phyloP scores from a whole-genome alignment of 2,113 vertebrate species.

The Ammospiza caudacuta region DNA sequence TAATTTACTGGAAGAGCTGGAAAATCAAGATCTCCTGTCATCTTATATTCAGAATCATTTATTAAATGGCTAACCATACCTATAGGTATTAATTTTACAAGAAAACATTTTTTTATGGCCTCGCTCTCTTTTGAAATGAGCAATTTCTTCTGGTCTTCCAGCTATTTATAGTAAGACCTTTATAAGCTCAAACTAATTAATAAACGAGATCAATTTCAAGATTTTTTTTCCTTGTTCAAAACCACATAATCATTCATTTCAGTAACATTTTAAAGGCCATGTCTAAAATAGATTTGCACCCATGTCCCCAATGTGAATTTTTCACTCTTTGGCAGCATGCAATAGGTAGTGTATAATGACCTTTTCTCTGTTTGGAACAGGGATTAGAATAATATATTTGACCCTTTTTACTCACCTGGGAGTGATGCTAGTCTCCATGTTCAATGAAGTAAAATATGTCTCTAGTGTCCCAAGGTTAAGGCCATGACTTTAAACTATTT shows the following conservation, averaged over 20 bases:
- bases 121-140: conserved; percentile 66
- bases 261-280: conserved; percentile 82
- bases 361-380: conserved; percentile 85
- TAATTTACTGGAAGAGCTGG: background rate
- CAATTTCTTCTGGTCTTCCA: conserved; percentile 68
- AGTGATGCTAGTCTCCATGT: conserved; percentile 78
- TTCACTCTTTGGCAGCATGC: conserved; percentile 77
- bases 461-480: conserved; percentile 80
- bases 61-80: background rate
- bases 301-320: conserved; percentile 78
- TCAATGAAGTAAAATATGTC: conserved; percentile 84
- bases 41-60: background rate
- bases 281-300: conserved; percentile 82
- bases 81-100: conserved; percentile 56
- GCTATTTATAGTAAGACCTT: conserved; percentile 83
- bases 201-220: conserved; percentile 81
- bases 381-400: conserved; percentile 87
- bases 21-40: background rate
- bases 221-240: conserved; percentile 74
- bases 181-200: conserved; percentile 82
- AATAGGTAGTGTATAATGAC: conserved; percentile 78
- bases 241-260: conserved; percentile 82
- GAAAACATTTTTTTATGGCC: conserved; percentile 63
- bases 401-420: conserved; percentile 81
- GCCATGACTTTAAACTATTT: conserved; percentile 80